Conservation (phyloP, 2,113 vertebrate genomes). For the Tupaia tana region DNA sequence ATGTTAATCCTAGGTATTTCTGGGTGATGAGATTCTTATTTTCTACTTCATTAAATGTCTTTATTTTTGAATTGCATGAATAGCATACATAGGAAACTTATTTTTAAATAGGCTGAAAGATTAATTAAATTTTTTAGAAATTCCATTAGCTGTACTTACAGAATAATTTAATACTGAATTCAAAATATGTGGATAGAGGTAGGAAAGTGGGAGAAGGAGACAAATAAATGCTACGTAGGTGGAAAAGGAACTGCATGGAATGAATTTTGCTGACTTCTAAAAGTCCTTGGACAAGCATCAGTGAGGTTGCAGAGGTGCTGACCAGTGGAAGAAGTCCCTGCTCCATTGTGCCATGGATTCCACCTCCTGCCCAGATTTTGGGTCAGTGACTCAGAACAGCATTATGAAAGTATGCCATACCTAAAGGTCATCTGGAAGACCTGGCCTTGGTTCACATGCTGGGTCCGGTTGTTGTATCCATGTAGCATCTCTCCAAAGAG, state of each 20-base stretch:
- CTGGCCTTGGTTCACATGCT: slow-evolving; percentile 96
- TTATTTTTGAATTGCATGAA: slow-evolving; percentile 63
- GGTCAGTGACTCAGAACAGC: background rate
- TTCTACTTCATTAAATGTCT: slow-evolving; percentile 57
- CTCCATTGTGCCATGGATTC: background rate
- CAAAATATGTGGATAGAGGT: slow-evolving; percentile 7
- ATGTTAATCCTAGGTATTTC: slow-evolving; percentile 49
- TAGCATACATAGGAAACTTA: slow-evolving; percentile 37
- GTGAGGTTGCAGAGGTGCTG: background rate
- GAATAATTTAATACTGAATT: slow-evolving; percentile 50
- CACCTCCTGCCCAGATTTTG: background rate
- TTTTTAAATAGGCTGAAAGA: slow-evolving; percentile 49
- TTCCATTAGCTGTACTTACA: slow-evolving; percentile 59
- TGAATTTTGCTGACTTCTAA: background rate
- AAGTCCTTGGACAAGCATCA: fast-evolving
- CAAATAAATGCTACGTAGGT: background rate
- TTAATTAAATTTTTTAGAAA: slow-evolving; percentile 55
- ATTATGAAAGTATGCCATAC: slow-evolving; percentile 82
- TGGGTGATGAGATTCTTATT: slow-evolving; percentile 51
- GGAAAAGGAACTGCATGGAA: background rate
- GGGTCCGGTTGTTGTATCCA: slow-evolving; percentile 96
- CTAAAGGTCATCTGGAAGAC: slow-evolving; percentile 99
- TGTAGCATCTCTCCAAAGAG: slow-evolving; percentile 98
- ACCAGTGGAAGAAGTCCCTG: background rate
- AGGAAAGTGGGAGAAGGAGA: background rate